phyloP scores from a whole-genome alignment of 1,140 invertebrate genomes.

The Pinna nobilis region DNA sequence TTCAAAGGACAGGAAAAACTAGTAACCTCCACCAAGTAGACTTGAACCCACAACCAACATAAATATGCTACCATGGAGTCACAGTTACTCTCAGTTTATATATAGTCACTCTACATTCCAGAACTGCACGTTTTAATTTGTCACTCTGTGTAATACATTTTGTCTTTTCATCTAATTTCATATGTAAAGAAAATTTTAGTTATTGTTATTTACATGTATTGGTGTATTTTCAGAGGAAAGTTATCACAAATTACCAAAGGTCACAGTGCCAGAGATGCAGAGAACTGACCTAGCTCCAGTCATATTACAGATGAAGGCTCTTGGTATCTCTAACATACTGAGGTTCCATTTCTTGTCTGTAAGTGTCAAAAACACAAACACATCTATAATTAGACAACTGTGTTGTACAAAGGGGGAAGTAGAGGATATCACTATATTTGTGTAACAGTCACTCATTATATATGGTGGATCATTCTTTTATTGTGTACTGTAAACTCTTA shows the following conservation, averaged over 20 bases:
- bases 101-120: not conserved
- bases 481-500: too few species aligned
- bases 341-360: conserved; percentile 78
- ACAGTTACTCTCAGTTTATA: not conserved
- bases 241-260: conserved; percentile 82
- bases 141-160: not conserved
- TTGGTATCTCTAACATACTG: conserved; percentile 92
- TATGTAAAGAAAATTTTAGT: not conserved
- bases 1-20: too few species aligned
- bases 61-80: too few species aligned
- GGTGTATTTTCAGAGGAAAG: conserved; percentile 80
- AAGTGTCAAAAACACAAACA: conserved; percentile 18
- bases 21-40: too few species aligned
- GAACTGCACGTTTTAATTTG: not conserved
- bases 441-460: too few species aligned
- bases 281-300: conserved; percentile 89
- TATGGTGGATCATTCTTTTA: too few species aligned
- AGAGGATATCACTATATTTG: too few species aligned
- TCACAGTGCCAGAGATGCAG: conserved; percentile 94
- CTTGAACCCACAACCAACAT: too few species aligned
- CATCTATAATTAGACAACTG: not conserved
- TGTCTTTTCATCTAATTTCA: not conserved
- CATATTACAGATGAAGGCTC: conserved; percentile 93
- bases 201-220: conserved; percentile 6
- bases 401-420: too few species aligned